Evolutionary conservation across 2,113 vertebrate genomes (phyloP).

Genomic region (Pterophyllum scalare): DNA sequence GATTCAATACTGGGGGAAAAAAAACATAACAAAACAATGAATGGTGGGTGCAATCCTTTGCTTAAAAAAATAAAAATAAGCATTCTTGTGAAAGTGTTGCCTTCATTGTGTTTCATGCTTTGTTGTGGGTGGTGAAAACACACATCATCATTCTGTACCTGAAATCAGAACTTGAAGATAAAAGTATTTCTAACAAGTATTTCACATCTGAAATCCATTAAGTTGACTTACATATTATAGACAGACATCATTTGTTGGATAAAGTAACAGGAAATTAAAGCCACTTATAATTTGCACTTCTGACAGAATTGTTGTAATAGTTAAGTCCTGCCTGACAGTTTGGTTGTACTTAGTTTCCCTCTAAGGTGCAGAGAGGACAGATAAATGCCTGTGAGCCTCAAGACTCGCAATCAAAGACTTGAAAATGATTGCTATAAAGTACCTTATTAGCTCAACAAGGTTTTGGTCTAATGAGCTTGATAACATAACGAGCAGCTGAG

Average conservation of each 20-base stretch:
- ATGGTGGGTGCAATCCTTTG: no score
- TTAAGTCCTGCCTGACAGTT: conserved; percentile 1
- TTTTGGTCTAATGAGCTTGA: conserved; percentile 13
- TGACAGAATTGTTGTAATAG: background rate
- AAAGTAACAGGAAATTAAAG: background rate
- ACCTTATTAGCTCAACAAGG: background rate
- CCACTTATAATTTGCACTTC: background rate
- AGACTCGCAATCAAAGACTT: background rate
- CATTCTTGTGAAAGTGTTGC: no score
- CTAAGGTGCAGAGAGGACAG: background rate
- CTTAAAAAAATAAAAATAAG: no score
- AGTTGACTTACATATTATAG: no score
- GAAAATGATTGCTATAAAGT: background rate
- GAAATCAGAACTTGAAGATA: no score
- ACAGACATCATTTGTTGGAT: background rate
- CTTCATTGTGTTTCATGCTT: no score
- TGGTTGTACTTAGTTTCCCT: background rate
- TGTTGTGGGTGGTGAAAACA: no score
- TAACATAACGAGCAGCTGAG: conserved; percentile 20
- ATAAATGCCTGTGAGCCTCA: background rate
- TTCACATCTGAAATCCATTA: no score
- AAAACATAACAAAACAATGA: background rate
- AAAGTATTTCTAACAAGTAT: no score
- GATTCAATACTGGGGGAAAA: background rate
- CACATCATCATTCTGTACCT: no score